phyloP scores from a whole-genome alignment of 1,140 invertebrate species.

The Drosophila ogumai region DNA sequence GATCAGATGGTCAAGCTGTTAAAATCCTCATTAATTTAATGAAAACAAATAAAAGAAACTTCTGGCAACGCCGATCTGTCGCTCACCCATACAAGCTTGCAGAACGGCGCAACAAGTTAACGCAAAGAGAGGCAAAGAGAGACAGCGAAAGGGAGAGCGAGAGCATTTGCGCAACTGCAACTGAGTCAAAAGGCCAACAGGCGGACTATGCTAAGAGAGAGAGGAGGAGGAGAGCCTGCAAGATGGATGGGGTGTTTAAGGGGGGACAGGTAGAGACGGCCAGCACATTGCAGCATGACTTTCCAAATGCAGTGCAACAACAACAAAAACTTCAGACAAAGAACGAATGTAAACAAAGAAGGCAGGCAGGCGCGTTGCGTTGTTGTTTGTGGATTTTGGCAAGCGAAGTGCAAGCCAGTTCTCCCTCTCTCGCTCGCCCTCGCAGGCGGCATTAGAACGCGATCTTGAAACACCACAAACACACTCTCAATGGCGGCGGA shows the following conservation, averaged over 20 bases:
- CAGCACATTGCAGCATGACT: conserved; percentile 38
- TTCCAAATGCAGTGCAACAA: conserved; percentile 28
- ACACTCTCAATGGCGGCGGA: conserved; percentile 6
- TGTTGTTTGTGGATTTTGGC: conserved; percentile 42
- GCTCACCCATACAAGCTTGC: conserved; percentile 1
- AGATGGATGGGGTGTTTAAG: not conserved
- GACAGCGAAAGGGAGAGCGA: conserved; percentile 1
- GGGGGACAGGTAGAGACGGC: not conserved
- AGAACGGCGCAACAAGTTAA: conserved; percentile 41
- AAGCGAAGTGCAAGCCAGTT: conserved; percentile 40
- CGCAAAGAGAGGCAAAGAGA: not conserved
- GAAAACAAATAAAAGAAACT: conserved; percentile 6
- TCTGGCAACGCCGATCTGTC: conserved; percentile 21
- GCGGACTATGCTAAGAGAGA: conserved; percentile 5
- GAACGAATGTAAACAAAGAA: conserved; percentile 54
- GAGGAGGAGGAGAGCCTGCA: conserved; percentile 5
- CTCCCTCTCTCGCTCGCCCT: conserved; percentile 14
- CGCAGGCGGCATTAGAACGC: conserved; percentile 47
- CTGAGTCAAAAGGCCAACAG: conserved; percentile 28
- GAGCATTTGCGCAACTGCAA: conserved; percentile 60
- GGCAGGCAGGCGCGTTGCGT: conserved; percentile 9
- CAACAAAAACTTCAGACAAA: conserved; percentile 56
- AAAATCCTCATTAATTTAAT: conserved; percentile 2
- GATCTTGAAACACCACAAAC: conserved; percentile 58
- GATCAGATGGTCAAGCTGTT: conserved; percentile 7